These are phyloP conservation scores for Bos javanicus DNA, from an alignment of 2,113 vertebrate species.

Conservation along the genomic window DNA sequence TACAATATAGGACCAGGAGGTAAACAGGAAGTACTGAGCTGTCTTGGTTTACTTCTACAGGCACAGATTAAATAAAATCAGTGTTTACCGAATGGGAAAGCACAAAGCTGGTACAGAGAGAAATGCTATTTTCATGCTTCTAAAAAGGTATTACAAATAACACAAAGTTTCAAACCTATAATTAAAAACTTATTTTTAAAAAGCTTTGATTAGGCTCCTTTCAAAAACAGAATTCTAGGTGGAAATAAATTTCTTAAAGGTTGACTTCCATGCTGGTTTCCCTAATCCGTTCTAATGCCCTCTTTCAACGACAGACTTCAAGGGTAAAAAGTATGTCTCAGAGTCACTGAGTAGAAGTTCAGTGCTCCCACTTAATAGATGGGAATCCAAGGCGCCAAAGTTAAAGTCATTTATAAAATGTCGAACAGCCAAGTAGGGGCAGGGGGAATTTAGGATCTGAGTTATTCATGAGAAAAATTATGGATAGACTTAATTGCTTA, in stretches of 20 bases:
- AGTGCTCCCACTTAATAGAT: not conserved
- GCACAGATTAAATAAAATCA: conserved; percentile 69
- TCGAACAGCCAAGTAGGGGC: not conserved
- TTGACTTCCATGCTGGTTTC: conserved; percentile 11
- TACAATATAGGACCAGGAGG: conserved; percentile 42
- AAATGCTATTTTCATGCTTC: conserved; percentile 78
- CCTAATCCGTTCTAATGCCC: not conserved
- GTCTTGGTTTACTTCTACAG: conserved; percentile 58
- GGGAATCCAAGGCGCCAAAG: not conserved
- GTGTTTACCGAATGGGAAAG: conserved; percentile 77
- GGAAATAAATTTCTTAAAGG: conserved; percentile 46
- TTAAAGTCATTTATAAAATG: not conserved
- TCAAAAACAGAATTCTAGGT: conserved; percentile 46
- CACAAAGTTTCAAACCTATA: conserved; percentile 63
- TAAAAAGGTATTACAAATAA: conserved; percentile 77
- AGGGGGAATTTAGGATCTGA: not conserved
- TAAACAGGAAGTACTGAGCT: conserved; percentile 79
- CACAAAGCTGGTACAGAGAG: conserved; percentile 73
- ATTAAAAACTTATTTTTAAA: conserved; percentile 75
- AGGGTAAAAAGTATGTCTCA: not conserved
- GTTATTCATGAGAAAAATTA: not conserved
- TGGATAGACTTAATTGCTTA: not conserved
- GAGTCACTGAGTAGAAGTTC: not conserved
- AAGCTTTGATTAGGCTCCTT: conserved; percentile 60
- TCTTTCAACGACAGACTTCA: not conserved